Base-by-base conservation (phyloP, 2,888 invertebrate genomes). In the Hipparchia semele region DNA sequence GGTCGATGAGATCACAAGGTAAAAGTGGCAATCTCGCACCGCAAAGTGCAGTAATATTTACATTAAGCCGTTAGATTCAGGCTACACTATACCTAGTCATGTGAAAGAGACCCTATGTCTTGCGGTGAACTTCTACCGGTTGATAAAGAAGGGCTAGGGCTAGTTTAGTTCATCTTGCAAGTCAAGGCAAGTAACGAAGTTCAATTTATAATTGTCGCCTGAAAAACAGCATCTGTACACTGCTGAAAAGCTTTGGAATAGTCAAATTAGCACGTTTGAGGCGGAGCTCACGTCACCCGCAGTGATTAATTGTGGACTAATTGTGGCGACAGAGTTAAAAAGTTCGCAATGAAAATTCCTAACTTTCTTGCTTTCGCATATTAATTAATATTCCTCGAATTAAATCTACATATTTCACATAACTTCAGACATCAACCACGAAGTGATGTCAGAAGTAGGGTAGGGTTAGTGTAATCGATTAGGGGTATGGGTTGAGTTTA, bases 311-410 rank as follows among this genome's bases (percentile, higher is more conserved):
- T 13, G 58, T 58, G 10, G 56, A 9, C 56, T 67, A 58, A 67
- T 67, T 67, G 56, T 67, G 67, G 67, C 56, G 67, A 67, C 67
- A 67, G 67, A 58, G 67, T 67, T 67, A 46, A 67, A 67, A 58
- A 67, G 56, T 58, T 67, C 10, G 67, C 58, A 5, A 56, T 67
- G 58, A 58, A 65, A 67, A 58, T 67, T 13, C 10, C 23, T 39
- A 0, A 10, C 54, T 45, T 56, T 56, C 9, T 56, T 10, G 13
- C 39, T n/a, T 49, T 62, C 12, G 45, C 10, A 53, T 23, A 65
- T 65, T 65, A 65, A 65, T 65, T 51, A 13, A 65, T 65, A 65
- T 53, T n/a, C 59, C 53, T 53, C 12, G 12, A 53, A 53, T 53
- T 53, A 12, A 53, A 53, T 10, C 10, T 53, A 53, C 53, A 53